Base-by-base conservation (phyloP, 1,140 invertebrate species). In the Hestina assimilis region DNA sequence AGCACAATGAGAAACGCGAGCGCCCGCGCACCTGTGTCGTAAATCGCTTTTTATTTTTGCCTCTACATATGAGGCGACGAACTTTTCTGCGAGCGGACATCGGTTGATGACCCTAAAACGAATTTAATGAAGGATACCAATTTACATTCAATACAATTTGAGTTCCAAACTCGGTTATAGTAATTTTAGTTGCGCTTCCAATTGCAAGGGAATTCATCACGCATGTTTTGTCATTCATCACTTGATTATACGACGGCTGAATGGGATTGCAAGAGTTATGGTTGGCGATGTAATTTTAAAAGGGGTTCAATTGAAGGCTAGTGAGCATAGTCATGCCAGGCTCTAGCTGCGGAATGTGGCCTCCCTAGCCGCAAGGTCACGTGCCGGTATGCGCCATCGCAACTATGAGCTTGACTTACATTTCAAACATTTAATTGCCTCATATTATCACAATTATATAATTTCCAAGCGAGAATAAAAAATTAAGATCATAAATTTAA, bases 11-110 rank as follows among this genome's bases (percentile, higher is more conserved):
- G 35, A 29, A 48, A 33, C 58, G 51, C 58, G 23, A 42, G 40
- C 31, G 59, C 59, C 23, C 12, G 53, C 46, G 59, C 59, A 61
- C 59, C 59, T 61, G 58, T 60, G 58, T 40, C 24, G 50, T 40
- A 33, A 26, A 33, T 54, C 26, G 38, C 21, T 55, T 60, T 60
- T 60, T 53, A 23, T 24, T 55, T 55, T 46, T 50, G 43, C 24
- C 45, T 26, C 21, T 35, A n/a, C 17, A 26, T 17, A 21, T 21
- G 29, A 42, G 35, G 28, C 53, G 54, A 29, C 54, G 43, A 51
- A 47, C 35, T 42, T 53, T 55, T 54, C 55, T 51, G 47, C 47
- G 56, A 51, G 56, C 35, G 41, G 21, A 40, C 40, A 43, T 43
- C 40, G 51, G 50, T 58, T 58, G 46, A 59, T 59, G 56, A 59